Conservation (phyloP, 2,797 vertebrate genomes). For the Babyrousa celebensis region DNA sequence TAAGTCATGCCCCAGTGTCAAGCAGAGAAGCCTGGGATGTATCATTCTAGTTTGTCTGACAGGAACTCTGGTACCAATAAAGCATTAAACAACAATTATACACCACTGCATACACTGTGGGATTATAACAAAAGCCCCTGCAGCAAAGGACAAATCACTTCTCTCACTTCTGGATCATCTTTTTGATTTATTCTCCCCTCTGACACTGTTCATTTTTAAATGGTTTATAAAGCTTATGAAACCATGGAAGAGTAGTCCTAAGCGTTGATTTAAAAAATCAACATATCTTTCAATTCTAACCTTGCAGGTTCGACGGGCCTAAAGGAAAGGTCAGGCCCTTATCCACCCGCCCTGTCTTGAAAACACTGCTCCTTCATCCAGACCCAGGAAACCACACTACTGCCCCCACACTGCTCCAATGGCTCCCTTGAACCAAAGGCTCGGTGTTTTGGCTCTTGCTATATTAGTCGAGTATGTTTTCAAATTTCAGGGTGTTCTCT, state of each 20-base stretch:
- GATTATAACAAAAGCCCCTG: background rate
- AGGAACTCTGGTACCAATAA: background rate
- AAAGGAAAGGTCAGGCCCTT: background rate
- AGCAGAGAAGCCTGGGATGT: conserved; percentile 33
- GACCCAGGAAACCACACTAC: background rate
- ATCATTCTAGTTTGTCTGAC: background rate
- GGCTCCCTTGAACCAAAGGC: no score
- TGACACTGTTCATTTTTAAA: background rate
- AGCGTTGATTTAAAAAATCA: background rate
- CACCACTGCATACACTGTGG: background rate
- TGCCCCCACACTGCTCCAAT: background rate
- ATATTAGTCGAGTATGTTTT: background rate
- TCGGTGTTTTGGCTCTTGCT: no score
- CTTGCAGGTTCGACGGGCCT: background rate
- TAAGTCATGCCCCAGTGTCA: conserved; percentile 16
- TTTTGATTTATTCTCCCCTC: background rate
- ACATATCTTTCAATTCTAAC: background rate
- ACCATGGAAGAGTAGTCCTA: background rate
- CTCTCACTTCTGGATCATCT: background rate
- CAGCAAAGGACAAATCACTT: background rate
- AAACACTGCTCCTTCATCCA: background rate
- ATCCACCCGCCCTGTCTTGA: background rate
- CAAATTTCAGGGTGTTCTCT: background rate
- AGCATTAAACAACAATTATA: background rate
- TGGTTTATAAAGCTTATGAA: background rate